Conservation (phyloP, 2,113 vertebrate genomes). For the Monarcha castaneiventris region DNA sequence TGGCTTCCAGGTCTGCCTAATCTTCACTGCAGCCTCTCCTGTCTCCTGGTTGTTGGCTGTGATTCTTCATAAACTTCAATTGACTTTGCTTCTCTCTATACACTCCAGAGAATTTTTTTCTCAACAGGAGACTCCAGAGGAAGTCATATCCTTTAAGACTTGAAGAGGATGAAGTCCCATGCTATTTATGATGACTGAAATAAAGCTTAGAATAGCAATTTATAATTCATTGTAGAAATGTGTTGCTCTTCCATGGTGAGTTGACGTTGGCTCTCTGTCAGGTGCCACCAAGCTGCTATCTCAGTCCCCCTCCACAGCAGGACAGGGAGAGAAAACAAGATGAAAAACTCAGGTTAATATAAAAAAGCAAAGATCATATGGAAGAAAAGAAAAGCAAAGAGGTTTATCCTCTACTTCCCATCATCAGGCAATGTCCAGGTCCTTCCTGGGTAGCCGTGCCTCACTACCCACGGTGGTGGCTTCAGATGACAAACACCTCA, state of each 20-base stretch:
- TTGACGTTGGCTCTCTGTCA: background rate
- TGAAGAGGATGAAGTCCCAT: background rate
- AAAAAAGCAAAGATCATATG: background rate
- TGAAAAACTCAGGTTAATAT: background rate
- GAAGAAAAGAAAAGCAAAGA: background rate
- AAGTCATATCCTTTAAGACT: background rate
- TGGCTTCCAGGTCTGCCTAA: background rate
- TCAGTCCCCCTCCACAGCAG: background rate
- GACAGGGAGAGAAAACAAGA: background rate
- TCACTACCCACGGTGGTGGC: accelerated
- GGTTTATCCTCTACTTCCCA: background rate
- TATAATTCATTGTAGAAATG: background rate
- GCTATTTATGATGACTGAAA: background rate
- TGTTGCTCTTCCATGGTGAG: background rate
- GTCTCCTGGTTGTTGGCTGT: background rate
- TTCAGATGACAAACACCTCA: background rate
- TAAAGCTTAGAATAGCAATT: background rate
- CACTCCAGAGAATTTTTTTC: background rate
- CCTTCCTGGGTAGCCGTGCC: background rate
- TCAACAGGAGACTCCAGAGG: background rate
- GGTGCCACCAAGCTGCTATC: background rate
- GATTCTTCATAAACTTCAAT: background rate
- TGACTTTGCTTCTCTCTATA: background rate
- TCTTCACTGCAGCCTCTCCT: background rate
- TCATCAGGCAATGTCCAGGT: background rate